Evolutionary conservation across 2,888 invertebrate species (phyloP), one percentile per base, ranked within the genome.

Genomic region (Glaucopsyche alexis): DNA sequence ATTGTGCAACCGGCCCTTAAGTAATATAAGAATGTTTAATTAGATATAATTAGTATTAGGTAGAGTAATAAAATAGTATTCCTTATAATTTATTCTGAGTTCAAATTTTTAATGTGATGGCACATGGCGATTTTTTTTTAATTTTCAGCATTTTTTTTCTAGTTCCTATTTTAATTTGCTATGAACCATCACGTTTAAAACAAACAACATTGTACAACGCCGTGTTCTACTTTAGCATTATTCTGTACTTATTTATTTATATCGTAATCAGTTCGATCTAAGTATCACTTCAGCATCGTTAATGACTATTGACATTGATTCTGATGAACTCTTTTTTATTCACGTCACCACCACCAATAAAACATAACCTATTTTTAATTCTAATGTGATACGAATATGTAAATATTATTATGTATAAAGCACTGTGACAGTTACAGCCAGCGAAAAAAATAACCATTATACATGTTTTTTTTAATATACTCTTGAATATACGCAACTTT

Each of bases 61-160:
- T 66, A 66, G 64, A 65, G 38, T 72, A 65, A 80, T 84, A 85
- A 72, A 81, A 87, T 86, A 90, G 90, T 90, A 90, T 90, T 91
- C 85, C 82, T 84, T 78, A 74, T 76, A 82, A 81, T 78, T 76
- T 79, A 78, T 80, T 79, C 80, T 81, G 38, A 40, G 67, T 67
- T 42, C 16, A 67, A 45, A 16, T 60, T 13, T 60, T 45, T 45
- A 67, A 45, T 67, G 42, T 45, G 67, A 67, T 66, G 66, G 42
- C 9, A 67, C 16, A 67, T 16, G 67, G 45, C 38, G 45, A 45
- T 67, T 40, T 66, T 7, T 42, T 66, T 45, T 67, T 7, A 60
- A 60, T 29, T 45, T 29, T 29, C 29, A 1, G 29, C 29, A 67
- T 67, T 42, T 67, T 67, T 67, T 79, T 81, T 77, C 77, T 80